Base-by-base conservation (phyloP, 2,797 vertebrate genomes). In the Lepus oiostolus region DNA sequence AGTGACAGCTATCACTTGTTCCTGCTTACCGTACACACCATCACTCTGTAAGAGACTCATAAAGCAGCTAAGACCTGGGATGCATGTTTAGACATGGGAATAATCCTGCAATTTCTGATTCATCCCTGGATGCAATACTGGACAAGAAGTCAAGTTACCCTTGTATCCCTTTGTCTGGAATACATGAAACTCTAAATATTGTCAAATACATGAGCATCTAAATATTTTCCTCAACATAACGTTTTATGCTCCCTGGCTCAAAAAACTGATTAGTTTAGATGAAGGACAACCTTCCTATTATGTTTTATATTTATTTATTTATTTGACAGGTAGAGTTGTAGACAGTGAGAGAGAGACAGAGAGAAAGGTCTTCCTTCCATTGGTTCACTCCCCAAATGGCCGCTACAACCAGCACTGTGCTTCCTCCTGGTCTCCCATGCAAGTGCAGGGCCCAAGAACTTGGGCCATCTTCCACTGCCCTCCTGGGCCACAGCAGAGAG, bases 111-210 rank as follows among this genome's bases (percentile, higher is more conserved):
- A 38, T 83, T 54, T 80, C 54, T 85, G 5, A 71, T 68, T 50
- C 86, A 26, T 72, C 24, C 13, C 47, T 90, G 21, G 4, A 52
- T 5, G 19, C 47, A 60, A 16, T 54, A 42, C 28, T 85, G 76
- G 58, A 54, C 47, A 88, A 12, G 30, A 90, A 94, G 85, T 63
- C 74, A 62, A 96, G 80, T 90, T 88, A 93, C 71, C 30, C 35
- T 28, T 47, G 42, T 67, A 17, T 60, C 84, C 92, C 65, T 35
- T 16, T 72, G 82, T 79, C 85, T 62, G 32, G 10, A 71, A 38
- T 74, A 58, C 19, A 17, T 19, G 35, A 32, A 94, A 79, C 79
- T 93, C 1, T 60, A 58, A 58, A 58, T 58, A 13, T 30, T 82
- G n/a, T 16, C 63, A 68, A 54, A 28, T 60, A 83, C 32, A n/a